phyloP scores from a whole-genome alignment of 2,113 vertebrate species.

The Stictonetta naevosa region DNA sequence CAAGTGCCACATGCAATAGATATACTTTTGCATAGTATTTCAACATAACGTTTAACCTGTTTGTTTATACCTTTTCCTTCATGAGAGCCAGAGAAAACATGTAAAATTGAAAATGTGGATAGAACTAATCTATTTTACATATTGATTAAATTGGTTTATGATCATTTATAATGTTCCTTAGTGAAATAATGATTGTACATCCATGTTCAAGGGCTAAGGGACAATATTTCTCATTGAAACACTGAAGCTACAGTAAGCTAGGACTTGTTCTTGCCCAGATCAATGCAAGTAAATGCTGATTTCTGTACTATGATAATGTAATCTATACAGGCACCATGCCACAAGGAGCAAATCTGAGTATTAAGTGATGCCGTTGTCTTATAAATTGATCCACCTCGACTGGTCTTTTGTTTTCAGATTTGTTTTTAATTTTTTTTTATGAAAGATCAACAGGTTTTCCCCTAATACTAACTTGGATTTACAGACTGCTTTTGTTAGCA shows the following conservation, averaged over 20 bases:
- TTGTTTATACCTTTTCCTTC: neutral
- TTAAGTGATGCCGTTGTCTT: neutral
- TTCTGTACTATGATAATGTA: neutral
- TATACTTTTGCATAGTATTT: neutral
- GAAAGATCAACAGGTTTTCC: neutral
- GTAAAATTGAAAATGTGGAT: neutral
- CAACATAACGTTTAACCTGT: neutral
- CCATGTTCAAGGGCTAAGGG: neutral
- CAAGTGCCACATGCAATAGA: neutral
- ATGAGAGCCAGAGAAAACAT: neutral
- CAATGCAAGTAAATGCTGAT: neutral
- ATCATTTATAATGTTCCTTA: neutral
- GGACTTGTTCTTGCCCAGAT: neutral
- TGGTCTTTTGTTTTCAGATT: neutral
- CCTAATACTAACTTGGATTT: neutral
- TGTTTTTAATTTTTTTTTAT: neutral
- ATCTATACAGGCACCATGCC: neutral
- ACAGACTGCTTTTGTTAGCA: neutral
- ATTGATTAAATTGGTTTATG: neutral
- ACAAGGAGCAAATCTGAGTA: neutral
- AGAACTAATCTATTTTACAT: neutral
- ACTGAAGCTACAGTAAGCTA: neutral
- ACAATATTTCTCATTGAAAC: neutral
- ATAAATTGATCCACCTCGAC: neutral
- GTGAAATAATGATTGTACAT: accelerated